These are phyloP conservation scores for Echinometra lucunter DNA, from an alignment of 53 echinoderm and acorn worm genomes.

Conservation along the genomic window DNA sequence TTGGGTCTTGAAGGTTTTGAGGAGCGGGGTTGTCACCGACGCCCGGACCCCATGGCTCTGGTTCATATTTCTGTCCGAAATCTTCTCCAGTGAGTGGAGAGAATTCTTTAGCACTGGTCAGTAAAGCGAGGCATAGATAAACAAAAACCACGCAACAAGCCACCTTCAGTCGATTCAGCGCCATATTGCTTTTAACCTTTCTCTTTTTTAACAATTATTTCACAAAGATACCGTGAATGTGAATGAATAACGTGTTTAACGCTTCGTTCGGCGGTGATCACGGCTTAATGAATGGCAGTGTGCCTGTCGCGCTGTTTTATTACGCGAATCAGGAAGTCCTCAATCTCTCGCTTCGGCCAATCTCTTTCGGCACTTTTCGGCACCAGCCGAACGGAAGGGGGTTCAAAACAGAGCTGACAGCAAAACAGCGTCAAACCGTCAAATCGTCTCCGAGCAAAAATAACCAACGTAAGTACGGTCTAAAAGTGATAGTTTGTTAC, in stretches of 20 bases:
- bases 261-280: background rate
- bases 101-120: constrained; percentile 52
- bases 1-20: background rate
- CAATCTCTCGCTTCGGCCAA: constrained; percentile 37
- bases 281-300: constrained; percentile 24
- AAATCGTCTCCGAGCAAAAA: constrained; percentile 31
- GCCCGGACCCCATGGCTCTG: background rate
- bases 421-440: constrained; percentile 15
- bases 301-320: constrained; percentile 35
- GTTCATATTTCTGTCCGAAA: constrained; percentile 53
- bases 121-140: constrained; percentile 26
- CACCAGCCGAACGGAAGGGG: constrained; percentile 44
- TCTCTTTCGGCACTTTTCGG: constrained; percentile 50
- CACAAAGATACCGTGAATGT: background rate
- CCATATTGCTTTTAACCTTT: constrained; percentile 42
- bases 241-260: constrained; percentile 46
- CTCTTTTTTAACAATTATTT: constrained; percentile 25
- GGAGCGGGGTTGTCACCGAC: constrained; percentile 2
- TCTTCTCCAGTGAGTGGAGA: constrained; percentile 19
- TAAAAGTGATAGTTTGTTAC: constrained; percentile 54
- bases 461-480: constrained; percentile 26
- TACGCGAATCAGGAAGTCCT: constrained; percentile 53
- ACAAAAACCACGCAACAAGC: constrained; percentile 48
- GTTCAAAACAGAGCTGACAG: background rate
- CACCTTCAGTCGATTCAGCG: constrained; percentile 35